Base-by-base conservation (phyloP, 1,140 invertebrate genomes). In the Macrobrachium rosenbergii region DNA sequence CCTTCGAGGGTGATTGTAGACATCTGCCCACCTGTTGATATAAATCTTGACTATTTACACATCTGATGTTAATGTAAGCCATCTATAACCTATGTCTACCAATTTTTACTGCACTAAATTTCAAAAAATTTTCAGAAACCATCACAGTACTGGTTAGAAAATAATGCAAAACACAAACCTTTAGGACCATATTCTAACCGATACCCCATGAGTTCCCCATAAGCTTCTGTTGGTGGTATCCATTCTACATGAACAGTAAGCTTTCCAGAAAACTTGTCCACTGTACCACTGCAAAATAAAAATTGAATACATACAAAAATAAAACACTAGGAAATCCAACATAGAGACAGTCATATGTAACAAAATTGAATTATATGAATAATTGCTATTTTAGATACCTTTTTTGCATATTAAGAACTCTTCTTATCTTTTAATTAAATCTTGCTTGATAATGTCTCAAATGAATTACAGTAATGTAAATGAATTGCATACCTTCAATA, bases 211-310 rank as follows among this genome's bases (percentile, higher is more conserved):
- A 99, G 92, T 88, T 96, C 95, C 0, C 98, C 98, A 90, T 97
- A 98, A 0, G 97, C 97, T 92, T 97, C 94, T 0, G 94, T 94
- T 0, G 98, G 98, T 89, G 94, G 94, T 14, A 94, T 94, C 98
- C 98, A 99, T 91, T 98, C 96, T 23, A 99, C 93, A 92, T 98
- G 96, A 72, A 99, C 95, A 17, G 95, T 95, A 12, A 97, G 94
- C 63, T 88, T 87, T 8, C 81, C 83, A 73, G 75, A 80, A 67
- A 43, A 19, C 63, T 52, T 87, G 59, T 83, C 81, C 21, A 88
- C 77, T 84, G 90, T 89, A 43, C 69, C 88, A 82, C 85, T 90
- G 79, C 64, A 90, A 82, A 37, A 58, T 12, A 86, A 77, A 76
- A 28, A n/a, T 43, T 23, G 23, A 63, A 64, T 45, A 73, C 17